These are phyloP conservation scores for Caenorhabditis sp. DNA, from an alignment of 2,888 invertebrate species.

Conservation along the genomic window DNA sequence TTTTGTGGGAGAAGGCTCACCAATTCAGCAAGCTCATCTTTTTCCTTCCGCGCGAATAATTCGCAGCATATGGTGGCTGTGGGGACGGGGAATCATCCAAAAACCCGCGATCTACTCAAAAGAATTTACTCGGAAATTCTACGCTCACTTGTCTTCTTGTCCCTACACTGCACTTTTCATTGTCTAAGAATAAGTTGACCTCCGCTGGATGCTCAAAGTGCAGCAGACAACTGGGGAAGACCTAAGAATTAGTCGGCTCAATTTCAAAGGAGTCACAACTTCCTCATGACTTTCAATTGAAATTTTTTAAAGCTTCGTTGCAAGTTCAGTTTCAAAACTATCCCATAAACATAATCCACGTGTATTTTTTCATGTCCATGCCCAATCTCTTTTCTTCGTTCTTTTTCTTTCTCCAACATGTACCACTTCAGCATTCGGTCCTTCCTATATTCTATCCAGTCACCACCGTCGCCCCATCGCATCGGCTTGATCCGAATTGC, in stretches of 20 bases:
- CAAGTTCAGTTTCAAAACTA: not conserved
- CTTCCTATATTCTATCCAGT: conserved; percentile 34
- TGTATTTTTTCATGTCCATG: not conserved
- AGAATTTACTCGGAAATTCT: conserved; percentile 54
- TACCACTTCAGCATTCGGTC: conserved; percentile 50
- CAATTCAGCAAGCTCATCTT: conserved; percentile 50
- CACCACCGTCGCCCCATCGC: conserved; percentile 48
- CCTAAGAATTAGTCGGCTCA: not conserved
- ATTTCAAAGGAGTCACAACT: too few relatives aligned
- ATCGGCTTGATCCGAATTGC: conserved; percentile 45
- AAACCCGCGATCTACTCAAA: conserved; percentile 56
- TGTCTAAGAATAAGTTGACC: conserved; percentile 31
- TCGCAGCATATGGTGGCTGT: conserved; percentile 43
- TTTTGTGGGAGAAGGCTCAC: conserved; percentile 14
- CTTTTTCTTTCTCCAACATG: not conserved
- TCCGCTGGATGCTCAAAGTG: conserved; percentile 5
- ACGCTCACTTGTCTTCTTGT: conserved; percentile 14
- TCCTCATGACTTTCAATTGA: too few relatives aligned
- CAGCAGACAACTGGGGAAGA: not conserved
- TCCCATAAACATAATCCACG: not conserved
- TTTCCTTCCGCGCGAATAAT: conserved; percentile 60
- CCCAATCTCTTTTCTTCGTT: not conserved
- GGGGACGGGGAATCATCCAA: conserved; percentile 36
- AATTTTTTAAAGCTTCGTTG: too few relatives aligned
- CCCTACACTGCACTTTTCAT: conserved; percentile 22